Evolutionary conservation across 2,113 vertebrate species (phyloP).

Genomic region (Scopus umbretta): DNA sequence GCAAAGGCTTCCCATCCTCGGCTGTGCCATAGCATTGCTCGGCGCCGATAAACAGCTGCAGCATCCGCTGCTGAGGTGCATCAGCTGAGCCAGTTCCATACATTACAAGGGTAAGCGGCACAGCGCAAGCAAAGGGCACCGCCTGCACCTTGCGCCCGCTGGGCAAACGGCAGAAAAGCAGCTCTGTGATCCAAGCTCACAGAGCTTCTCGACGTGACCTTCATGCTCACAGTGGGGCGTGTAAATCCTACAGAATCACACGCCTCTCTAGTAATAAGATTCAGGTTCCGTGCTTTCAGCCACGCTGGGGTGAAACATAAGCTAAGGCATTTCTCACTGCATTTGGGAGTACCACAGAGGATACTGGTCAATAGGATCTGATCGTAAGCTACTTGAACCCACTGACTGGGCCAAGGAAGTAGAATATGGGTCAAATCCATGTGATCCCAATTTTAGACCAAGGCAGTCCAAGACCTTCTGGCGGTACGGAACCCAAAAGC

Average conservation of each 20-base stretch:
- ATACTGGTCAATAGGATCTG: fast-evolving
- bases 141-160: not conserved
- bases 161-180: not conserved
- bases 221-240: not conserved
- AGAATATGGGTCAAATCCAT: not conserved
- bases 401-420: not conserved
- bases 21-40: not conserved
- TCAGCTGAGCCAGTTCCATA: not conserved
- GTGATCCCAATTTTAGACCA: not conserved
- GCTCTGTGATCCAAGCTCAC: not conserved
- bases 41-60: not conserved
- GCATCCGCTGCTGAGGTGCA: fast-evolving
- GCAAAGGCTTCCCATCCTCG: not conserved
- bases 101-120: fast-evolving
- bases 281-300: not conserved
- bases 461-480: not conserved
- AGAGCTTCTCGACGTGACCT: not conserved
- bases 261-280: not conserved
- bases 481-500: not conserved
- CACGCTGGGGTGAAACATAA: not conserved
- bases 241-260: not conserved
- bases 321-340: not conserved
- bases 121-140: not conserved
- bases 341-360: not conserved
- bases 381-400: not conserved